Evolutionary conservation across 2,888 invertebrate species (phyloP).

Genomic region (Coelinius sp.): DNA sequence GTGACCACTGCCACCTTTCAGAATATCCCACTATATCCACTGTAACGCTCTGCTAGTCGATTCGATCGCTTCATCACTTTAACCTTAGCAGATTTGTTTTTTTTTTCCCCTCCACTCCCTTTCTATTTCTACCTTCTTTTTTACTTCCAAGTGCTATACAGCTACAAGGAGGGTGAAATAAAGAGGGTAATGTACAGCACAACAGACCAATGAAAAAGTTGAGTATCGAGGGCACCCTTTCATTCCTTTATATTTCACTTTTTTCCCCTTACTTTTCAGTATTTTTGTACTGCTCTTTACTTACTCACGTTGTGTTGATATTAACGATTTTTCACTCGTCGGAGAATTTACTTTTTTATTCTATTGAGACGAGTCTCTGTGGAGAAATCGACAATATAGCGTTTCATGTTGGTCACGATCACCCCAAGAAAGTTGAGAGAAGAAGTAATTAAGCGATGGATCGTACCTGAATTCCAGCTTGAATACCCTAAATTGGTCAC

Average conservation of each 20-base stretch:
- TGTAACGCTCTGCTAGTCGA: background rate
- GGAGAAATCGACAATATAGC: conserved; percentile 23
- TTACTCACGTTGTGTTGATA: conserved; percentile 22
- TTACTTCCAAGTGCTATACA: background rate
- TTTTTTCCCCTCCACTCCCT: background rate
- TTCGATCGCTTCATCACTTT: conserved; percentile 7
- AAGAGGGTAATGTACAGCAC: conserved; percentile 10
- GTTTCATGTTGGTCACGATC: conserved; percentile 54
- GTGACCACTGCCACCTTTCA: conserved; percentile 12
- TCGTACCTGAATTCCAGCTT: conserved; percentile 40
- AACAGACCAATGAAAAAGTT: conserved; percentile 20
- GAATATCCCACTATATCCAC: background rate
- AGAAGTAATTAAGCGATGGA: conserved; percentile 54
- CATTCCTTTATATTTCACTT: background rate
- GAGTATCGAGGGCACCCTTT: conserved; percentile 12
- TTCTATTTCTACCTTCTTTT: background rate
- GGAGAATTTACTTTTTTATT: conserved; percentile 1
- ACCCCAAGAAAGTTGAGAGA: conserved; percentile 49
- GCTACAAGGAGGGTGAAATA: background rate
- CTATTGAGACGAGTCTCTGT: background rate
- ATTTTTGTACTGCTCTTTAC: background rate
- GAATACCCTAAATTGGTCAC: conserved; percentile 41
- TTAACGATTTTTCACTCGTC: conserved; percentile 31
- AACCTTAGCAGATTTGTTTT: background rate
- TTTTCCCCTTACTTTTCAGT: background rate